These are phyloP conservation scores for Ranitomeya variabilis DNA, from an alignment of 2,113 vertebrate species.

Conservation along the genomic window DNA sequence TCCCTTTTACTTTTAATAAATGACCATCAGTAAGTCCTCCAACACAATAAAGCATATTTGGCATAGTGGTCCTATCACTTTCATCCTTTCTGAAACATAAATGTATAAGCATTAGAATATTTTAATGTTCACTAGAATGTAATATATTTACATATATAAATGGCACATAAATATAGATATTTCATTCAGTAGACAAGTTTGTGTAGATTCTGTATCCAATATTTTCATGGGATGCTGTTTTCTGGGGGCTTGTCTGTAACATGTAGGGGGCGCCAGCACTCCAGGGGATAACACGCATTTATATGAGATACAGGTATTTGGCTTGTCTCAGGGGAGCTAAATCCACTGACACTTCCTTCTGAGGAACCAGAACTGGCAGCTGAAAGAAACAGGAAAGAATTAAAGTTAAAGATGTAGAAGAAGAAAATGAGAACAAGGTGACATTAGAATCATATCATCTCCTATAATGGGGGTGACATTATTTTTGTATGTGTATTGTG, in stretches of 20 bases:
- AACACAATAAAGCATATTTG: background rate
- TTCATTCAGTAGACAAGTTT: conserved; percentile 4
- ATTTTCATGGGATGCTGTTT: conserved; percentile 14
- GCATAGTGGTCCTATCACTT: background rate
- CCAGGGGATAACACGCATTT: conserved; percentile 41
- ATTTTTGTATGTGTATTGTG: background rate
- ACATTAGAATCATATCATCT: background rate
- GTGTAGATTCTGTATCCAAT: background rate
- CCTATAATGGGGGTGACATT: background rate
- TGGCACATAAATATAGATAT: conserved; percentile 15
- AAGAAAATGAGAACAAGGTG: background rate
- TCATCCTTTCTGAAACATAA: background rate
- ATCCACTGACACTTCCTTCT: conserved; percentile 73
- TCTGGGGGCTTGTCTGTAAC: conserved; percentile 28
- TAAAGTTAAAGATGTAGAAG: background rate
- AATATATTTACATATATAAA: conserved; percentile 24
- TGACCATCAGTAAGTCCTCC: background rate
- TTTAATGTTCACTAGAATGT: background rate
- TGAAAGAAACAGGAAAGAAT: conserved; percentile 56
- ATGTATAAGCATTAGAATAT: background rate
- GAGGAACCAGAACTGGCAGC: conserved; percentile 77
- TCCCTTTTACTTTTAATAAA: background rate
- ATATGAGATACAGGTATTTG: conserved; percentile 64
- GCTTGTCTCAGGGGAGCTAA: conserved; percentile 73
- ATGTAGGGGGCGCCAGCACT: conserved; percentile 45